Percentiles rank a stretch among this genome's conserved stretches.
These are phyloP conservation scores for Aptenodytes patagonicus DNA, from an alignment of 2,113 vertebrate species.

Conservation along the genomic window DNA sequence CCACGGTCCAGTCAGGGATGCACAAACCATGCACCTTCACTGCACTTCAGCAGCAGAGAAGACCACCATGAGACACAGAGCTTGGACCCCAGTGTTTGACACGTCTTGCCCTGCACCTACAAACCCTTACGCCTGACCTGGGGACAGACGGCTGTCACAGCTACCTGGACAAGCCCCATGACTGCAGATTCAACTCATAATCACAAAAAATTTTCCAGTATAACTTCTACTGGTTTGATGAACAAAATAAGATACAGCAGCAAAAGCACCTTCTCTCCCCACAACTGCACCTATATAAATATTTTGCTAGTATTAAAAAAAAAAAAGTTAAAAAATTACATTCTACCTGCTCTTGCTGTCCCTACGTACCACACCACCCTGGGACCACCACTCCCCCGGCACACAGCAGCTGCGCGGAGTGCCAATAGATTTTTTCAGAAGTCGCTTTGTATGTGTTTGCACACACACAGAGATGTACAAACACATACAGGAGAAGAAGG, in stretches of 20 bases:
- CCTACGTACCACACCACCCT: background rate
- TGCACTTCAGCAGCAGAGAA: rapidly evolving
- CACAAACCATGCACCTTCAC: rapidly evolving
- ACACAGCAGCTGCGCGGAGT: background rate
- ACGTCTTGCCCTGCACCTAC: background rate
- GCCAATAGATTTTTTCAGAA: slow-evolving; percentile 10
- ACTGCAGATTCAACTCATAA: background rate
- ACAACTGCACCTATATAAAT: background rate
- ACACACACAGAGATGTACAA: slow-evolving; percentile 43
- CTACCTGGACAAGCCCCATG: background rate
- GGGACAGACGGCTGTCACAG: background rate
- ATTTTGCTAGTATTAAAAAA: background rate
- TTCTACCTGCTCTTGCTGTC: background rate
- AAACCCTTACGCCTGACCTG: background rate
- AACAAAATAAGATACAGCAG: background rate
- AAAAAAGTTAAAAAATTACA: background rate
- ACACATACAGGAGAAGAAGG: slow-evolving; percentile 32
- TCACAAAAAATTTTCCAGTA: background rate
- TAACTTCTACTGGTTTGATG: background rate
- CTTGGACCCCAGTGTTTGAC: background rate
- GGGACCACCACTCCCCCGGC: background rate
- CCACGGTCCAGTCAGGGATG: background rate
- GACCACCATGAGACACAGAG: background rate
- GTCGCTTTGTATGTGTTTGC: slow-evolving; percentile 2
- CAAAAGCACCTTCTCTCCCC: background rate